Percentiles rank a stretch among this genome's conserved stretches.
phyloP scores from a whole-genome alignment of 2,797 vertebrate genomes.

The Thripadectes ignobilis region DNA sequence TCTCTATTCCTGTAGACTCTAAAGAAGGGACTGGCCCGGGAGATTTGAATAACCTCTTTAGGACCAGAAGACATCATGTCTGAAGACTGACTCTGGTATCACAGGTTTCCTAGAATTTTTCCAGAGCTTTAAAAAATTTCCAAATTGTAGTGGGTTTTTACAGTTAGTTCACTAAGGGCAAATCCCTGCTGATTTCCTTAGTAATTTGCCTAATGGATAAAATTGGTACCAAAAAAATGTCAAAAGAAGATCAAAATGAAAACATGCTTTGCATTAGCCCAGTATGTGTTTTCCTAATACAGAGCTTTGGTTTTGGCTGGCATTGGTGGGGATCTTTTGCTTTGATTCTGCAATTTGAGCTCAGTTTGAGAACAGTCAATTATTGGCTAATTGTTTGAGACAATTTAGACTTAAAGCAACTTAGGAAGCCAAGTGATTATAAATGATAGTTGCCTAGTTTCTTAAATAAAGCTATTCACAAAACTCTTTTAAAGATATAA shows the following conservation, averaged over 20 bases:
- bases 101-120: background rate
- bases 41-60: background rate
- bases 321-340: background rate
- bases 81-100: background rate
- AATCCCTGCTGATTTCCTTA: background rate
- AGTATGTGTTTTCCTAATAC: background rate
- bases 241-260: background rate
- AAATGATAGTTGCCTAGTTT: background rate
- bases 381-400: background rate
- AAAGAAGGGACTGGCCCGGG: background rate
- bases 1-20: background rate
- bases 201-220: background rate
- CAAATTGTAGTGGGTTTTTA: background rate
- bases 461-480: background rate
- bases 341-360: background rate
- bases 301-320: background rate
- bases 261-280: background rate
- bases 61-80: background rate
- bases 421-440: background rate
- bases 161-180: background rate
- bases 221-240: background rate
- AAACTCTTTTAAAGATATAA: background rate
- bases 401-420: background rate
- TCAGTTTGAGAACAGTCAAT: background rate
- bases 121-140: background rate